Evolutionary conservation across 2,113 vertebrate genomes (phyloP), one percentile per base, ranked within the genome.

Genomic region (Tonatia bakeri): DNA sequence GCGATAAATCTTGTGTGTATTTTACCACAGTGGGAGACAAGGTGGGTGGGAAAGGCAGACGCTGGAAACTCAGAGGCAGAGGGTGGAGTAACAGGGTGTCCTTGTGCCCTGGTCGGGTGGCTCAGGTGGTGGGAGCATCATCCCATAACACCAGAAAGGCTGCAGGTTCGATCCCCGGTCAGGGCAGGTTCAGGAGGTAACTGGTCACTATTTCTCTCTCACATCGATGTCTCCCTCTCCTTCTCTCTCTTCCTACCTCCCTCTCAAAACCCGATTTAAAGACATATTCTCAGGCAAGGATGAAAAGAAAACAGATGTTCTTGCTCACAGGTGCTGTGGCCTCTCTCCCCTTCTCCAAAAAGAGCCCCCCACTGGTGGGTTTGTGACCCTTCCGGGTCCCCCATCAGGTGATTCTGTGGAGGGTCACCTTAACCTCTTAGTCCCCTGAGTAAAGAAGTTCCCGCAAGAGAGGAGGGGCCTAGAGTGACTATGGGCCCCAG

Each of bases 401-500:
- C 3, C 11, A 3, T 40, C 16, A 33, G 4, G 40, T 17, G 16
- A 38, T 28, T 26, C 56, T 54, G 33, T 9, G 0, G 0, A 72
- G 31, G 16, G 17, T 91, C 4, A 72, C 3, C 24, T 26, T 33
- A 76, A 70, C 28, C 14, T 47, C 17, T 24, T 50, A 79, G 70
- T 61, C 43, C 43, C 2, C 5, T 36, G 38, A 38, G 36, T 36
- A 33, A 56, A 47, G 8, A 13, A 45, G 50, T 20, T 69, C 45
- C 72, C 72, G 22, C 3, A 24, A 16, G 50, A 79, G 26, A 84
- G 20, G 36, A 0, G 10, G 11, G 43, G 5, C 9, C 9, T 31
- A 4, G 38, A 85, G 19, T 13, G 56, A 40, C 28, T 7, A 15
- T 0, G 1, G 28, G 36, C 26, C 26, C 36, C 31, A 16, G 6